Conservation (phyloP, 2,888 invertebrate species). For the Patella caerulea region DNA sequence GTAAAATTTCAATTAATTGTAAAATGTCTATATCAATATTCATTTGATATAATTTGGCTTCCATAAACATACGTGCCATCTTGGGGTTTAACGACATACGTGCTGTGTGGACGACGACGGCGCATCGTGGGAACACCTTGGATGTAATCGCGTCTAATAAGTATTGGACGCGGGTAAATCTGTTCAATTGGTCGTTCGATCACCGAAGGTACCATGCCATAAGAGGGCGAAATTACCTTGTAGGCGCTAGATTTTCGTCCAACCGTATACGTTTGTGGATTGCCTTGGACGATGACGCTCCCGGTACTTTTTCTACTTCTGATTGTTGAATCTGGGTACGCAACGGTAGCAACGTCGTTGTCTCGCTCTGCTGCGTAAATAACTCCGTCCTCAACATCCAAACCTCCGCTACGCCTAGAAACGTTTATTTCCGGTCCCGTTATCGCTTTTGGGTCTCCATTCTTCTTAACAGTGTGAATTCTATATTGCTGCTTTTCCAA, state of each 20-base stretch:
- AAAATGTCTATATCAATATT: too few relatives aligned
- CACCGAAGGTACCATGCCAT: constrained; percentile 13
- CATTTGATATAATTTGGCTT: background rate
- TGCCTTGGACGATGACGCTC: background rate
- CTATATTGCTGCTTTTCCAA: background rate
- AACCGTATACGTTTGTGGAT: background rate
- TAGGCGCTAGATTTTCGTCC: background rate
- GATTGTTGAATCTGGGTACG: background rate
- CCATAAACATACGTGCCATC: background rate
- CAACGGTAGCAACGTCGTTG: background rate
- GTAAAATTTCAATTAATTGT: too few relatives aligned
- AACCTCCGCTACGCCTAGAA: background rate
- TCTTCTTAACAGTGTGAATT: background rate
- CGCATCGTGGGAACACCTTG: background rate
- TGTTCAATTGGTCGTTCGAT: constrained; percentile 20
- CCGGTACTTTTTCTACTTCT: background rate
- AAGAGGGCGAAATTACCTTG: background rate
- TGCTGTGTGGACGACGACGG: background rate
- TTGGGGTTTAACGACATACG: background rate
- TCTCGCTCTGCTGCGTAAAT: constrained; percentile 1
- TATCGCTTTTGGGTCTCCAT: background rate
- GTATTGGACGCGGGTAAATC: constrained; percentile 10
- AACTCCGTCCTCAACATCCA: background rate
- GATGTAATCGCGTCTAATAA: constrained; percentile 9
- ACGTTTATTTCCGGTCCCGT: background rate